Evolutionary conservation across 2,888 invertebrate species (phyloP).

Genomic region (Deroplatys truncata): DNA sequence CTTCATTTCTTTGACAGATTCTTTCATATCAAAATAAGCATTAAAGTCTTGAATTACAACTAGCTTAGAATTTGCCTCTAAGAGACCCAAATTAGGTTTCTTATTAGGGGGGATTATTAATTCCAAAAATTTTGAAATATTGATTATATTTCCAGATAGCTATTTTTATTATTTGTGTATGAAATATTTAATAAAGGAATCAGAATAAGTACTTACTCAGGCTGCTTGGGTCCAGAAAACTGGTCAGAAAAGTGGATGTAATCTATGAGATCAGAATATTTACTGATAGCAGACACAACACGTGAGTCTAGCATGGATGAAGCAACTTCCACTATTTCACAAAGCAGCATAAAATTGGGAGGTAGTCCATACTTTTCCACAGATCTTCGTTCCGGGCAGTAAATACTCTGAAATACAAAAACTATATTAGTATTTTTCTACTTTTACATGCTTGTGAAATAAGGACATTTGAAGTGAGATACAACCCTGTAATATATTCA

Average conservation of each 20-base stretch:
- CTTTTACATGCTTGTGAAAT: neutral
- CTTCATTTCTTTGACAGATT: too few species aligned
- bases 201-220: conserved; percentile 63
- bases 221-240: conserved; percentile 84
- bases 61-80: neutral
- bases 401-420: conserved; percentile 58
- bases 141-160: neutral
- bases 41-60: too few species aligned
- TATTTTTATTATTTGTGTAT: neutral
- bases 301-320: conserved; percentile 79
- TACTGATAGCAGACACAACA: conserved; percentile 68
- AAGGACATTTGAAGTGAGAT: neutral
- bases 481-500: too few species aligned
- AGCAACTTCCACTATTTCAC: conserved; percentile 87
- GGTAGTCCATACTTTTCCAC: conserved; percentile 80
- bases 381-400: conserved; percentile 76
- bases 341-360: conserved; percentile 68
- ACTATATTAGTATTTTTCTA: neutral
- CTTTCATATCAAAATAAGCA: too few species aligned
- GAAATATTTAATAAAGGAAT: neutral
- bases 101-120: neutral
- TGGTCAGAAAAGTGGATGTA: conserved; percentile 97
- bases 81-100: neutral
- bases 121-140: neutral
- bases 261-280: conserved; percentile 81